Base-by-base conservation (phyloP, 2,888 invertebrate species). In the Glaucopsyche alexis region DNA sequence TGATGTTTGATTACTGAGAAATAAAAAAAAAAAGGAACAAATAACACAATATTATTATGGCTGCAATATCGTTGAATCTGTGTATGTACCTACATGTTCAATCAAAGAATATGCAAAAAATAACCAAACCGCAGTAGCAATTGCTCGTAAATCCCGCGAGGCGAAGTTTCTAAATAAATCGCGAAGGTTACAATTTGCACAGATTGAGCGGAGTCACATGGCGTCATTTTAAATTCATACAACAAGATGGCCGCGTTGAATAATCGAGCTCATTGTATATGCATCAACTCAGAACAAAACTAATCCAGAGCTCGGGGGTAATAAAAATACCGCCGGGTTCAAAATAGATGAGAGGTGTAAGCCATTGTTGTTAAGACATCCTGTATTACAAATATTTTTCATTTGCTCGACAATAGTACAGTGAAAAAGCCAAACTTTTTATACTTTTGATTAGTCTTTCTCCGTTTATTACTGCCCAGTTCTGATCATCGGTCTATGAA, bases 211-310 rank as follows among this genome's bases (percentile, higher is more conserved):
- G 77, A 78, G 82, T 84, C 83, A 83, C 83, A 69, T 69, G 69
- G 81, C 79, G 79, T 82, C 80, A 89, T 89, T 86, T 86, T 77
- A 82, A 83, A 91, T 89, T 90, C 86, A 91, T 88, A 85, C 85
- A 84, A 87, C 84, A 85, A 82, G 83, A 47, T 69, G 79, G 82
- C 80, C 87, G 89, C 80, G 88, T 82, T 88, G 90, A 91, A 89
- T 90, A 89, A 92, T 90, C 86, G 89, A 86, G 85, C 88, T 92
- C 91, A 91, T 93, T 91, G 84, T 87, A 87, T 89, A 93, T 93
- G 92, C 92, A 92, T 92, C 92, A 92, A 91, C 87, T 85, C 87
- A 88, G 88, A 91, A 93, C 91, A 91, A 92, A 91, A 91, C 91
- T 92, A 91, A 93, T 93, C 91, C 89, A 86, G 84, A 86, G 87